Percentiles rank a stretch among this genome's conserved stretches.
Evolutionary conservation across 35 echinoderm and acorn worm genomes (phyloP).

Genomic region (Nesometra sesokonis): DNA sequence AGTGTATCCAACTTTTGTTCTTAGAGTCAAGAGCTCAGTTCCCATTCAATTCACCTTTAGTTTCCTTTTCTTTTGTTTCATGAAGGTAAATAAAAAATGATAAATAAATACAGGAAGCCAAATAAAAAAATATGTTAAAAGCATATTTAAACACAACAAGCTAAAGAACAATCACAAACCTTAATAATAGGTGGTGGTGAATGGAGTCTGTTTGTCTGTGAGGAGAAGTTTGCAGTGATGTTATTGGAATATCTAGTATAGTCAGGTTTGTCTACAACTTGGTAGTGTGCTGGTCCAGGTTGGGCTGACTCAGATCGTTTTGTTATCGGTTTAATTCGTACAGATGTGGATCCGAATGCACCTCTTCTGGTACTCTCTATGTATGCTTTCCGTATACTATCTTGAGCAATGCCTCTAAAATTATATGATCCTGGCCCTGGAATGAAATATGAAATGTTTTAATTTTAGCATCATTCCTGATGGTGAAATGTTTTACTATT

Average conservation of each 20-base stretch:
- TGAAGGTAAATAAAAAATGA: too few species aligned
- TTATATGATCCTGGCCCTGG: conserved; percentile 76
- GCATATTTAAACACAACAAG: too few species aligned
- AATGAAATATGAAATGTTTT: background rate
- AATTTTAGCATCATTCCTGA: background rate
- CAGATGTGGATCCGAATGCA: conserved; percentile 80
- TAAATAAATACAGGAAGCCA: too few species aligned
- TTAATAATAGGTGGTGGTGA: conserved; percentile 78
- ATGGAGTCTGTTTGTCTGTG: conserved; percentile 63
- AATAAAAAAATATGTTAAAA: too few species aligned
- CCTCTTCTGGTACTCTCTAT: conserved; percentile 90
- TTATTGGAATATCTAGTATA: conserved; percentile 76
- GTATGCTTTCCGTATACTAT: conserved; percentile 82
- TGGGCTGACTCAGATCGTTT: conserved; percentile 57
- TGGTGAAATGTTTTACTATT: too few species aligned
- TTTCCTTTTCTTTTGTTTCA: too few species aligned
- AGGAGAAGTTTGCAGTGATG: conserved; percentile 79
- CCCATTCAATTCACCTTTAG: too few species aligned
- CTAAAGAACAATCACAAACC: conserved; percentile 8
- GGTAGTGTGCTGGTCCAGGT: conserved; percentile 92
- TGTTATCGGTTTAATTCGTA: conserved; percentile 86
- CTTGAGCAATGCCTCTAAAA: conserved; percentile 62
- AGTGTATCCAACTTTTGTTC: too few species aligned
- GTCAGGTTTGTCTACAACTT: conserved; percentile 58
- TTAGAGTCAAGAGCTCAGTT: too few species aligned